phyloP scores from a whole-genome alignment of 2,113 vertebrate genomes.

The Recurvirostra avosetta region DNA sequence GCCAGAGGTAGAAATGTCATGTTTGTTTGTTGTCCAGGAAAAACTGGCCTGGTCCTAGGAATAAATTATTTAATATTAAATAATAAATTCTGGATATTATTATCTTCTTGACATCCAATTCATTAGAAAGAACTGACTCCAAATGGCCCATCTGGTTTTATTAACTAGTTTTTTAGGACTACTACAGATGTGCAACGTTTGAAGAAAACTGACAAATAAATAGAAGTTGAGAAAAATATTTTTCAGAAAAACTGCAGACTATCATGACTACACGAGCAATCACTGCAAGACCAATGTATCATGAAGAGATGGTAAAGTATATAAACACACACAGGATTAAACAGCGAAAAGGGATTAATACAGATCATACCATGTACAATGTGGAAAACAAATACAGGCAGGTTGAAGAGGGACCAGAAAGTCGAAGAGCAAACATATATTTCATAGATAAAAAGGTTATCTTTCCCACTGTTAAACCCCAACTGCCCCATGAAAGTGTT shows the following conservation, averaged over 20 bases:
- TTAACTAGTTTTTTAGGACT: background rate
- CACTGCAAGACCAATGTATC: background rate
- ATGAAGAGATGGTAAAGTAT: background rate
- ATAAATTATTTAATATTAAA: background rate
- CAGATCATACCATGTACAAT: background rate
- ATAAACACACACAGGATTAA: background rate
- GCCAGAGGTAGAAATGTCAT: background rate
- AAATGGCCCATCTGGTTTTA: slow-evolving; percentile 2
- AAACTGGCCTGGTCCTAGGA: background rate
- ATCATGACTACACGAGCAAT: background rate
- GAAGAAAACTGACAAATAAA: background rate
- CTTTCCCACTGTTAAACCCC: background rate
- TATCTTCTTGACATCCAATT: background rate
- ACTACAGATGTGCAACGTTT: background rate
- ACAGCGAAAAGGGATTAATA: background rate
- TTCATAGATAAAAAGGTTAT: background rate
- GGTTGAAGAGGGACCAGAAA: background rate
- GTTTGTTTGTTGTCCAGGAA: background rate
- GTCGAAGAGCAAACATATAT: background rate
- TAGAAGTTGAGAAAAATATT: background rate
- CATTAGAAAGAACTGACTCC: background rate
- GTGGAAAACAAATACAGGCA: background rate
- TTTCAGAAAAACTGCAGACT: background rate
- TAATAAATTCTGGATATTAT: background rate
- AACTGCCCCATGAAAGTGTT: background rate